Evolutionary conservation across 2,797 vertebrate genomes (phyloP).

Genomic region (Silurus lanzhouensis): DNA sequence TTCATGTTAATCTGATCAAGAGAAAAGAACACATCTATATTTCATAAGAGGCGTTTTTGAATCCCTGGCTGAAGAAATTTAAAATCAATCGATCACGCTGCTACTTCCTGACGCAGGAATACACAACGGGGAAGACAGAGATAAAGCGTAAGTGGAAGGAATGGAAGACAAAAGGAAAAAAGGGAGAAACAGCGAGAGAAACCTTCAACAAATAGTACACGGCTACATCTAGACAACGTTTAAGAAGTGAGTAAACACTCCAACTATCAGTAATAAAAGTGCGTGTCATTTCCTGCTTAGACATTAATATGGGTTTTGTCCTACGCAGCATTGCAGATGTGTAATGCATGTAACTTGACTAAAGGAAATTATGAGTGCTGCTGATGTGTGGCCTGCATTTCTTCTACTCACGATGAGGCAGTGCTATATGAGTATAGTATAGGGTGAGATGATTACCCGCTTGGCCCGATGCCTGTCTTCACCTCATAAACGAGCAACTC

Average conservation of each 20-base stretch:
- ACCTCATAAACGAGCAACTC: constrained; percentile 48
- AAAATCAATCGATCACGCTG: constrained; percentile 75
- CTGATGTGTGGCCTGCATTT: constrained; percentile 25
- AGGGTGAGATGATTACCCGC: constrained; percentile 21
- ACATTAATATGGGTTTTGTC: constrained; percentile 35
- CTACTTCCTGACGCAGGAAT: constrained; percentile 57
- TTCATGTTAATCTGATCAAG: constrained; percentile 72
- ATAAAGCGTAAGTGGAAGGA: constrained; percentile 24
- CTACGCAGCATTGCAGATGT: constrained; percentile 37
- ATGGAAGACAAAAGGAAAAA: constrained; percentile 26
- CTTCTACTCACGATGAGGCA: constrained; percentile 11
- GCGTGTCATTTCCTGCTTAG: constrained; percentile 42
- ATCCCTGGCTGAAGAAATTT: constrained; percentile 78
- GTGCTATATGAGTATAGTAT: background rate
- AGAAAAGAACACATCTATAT: constrained; percentile 75
- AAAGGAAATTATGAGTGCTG: constrained; percentile 33
- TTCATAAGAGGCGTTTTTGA: constrained; percentile 73
- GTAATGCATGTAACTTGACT: background rate
- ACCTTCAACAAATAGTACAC: background rate
- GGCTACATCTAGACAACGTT: constrained; percentile 16
- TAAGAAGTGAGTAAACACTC: constrained; percentile 8
- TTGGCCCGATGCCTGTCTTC: constrained; percentile 35
- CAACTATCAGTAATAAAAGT: constrained; percentile 27
- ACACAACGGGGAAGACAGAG: constrained; percentile 39
- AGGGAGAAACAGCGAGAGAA: background rate